Evolutionary conservation across 2,888 invertebrate genomes (phyloP), one percentile per base, ranked within the genome.

Genomic region (Cheilosia soror): DNA sequence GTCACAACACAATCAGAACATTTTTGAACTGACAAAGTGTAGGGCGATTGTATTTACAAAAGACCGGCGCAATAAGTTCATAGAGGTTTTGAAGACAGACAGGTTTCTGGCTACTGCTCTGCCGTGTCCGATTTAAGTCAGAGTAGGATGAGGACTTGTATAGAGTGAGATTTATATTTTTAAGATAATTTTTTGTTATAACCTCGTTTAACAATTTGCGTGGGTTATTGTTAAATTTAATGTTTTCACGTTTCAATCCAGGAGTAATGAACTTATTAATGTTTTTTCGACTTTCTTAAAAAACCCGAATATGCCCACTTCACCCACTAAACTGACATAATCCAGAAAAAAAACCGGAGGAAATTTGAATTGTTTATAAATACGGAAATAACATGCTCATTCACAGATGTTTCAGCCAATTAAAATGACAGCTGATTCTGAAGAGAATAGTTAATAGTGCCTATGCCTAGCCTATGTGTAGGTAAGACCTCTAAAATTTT

Each of bases 261-360:
- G 69, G 63, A 62, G 37, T 69, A 33, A 69, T 63, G 75, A 69
- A 80, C 75, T 63, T 51, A 27, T 57, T 27, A 37, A 62, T n/a
- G n/a, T n/a, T n/a, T n/a, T n/a, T n/a, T n/a, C n/a, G n/a, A n/a
- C n/a, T n/a, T n/a, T n/a, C n/a, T n/a, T n/a, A n/a, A n/a, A n/a
- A n/a, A n/a, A n/a, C n/a, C n/a, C n/a, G 20, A 20, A 20, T 20
- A 20, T 0, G 20, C 2, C 2, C 20, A 20, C 20, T 20, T 20
- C 20, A 20, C 20, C 2, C 20, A 20, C 20, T 20, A 20, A 20
- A 20, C 0, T 20, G 20, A 20, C 20, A 20, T 20, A 20, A 20
- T 20, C 20, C 2, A 20, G 20, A 20, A 20, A 20, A n/a, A n/a
- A n/a, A n/a, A n/a, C n/a, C 20, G 2, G 20, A 20, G 20, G 20